Evolutionary conservation across 2,888 invertebrate genomes (phyloP), one percentile per base, ranked within the genome.

Genomic region (Stenoptilia bipunctidactyla): DNA sequence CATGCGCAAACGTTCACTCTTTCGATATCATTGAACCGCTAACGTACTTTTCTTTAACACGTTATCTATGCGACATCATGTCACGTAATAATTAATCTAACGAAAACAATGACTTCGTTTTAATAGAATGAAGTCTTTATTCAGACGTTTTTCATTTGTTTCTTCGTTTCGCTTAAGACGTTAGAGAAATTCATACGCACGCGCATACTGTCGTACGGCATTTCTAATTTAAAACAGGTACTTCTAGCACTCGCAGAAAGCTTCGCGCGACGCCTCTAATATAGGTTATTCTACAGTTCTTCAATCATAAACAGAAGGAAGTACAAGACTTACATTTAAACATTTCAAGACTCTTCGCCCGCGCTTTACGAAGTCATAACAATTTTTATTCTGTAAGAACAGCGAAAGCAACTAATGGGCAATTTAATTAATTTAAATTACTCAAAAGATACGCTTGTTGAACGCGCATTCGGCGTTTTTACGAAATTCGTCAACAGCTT

Each of bases 21-120:
- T 77, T 76, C 74, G 71, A 68, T 80, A 80, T 76, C 77, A 76
- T 79, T 80, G 74, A 79, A 82, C 82, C 80, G 82, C 80, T 83
- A 80, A 79, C 61, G 68, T 61, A 70, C 68, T 69, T 71, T 61
- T 66, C 58, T 44, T 41, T 48, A 56, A 65, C 66, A 58, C 63
- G 67, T 70, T 73, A 72, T 77, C 71, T 61, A 53, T 52, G 54
- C 55, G 51, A 58, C 55, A 68, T 66, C 72, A 66, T 66, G 70
- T 69, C 59, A 56, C 49, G 30, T 30, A 30, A 30, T 30, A 30
- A 9, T 12, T n/a, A n/a, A n/a, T 30, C 12, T 8, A 9, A 30
- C n/a, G 12, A 12, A 30, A 30, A 30, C 30, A 30, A 30, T 30
- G 30, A 30, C 30, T 30, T 10, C 30, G 10, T 30, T 25, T 9